These are phyloP conservation scores for Callitettix versicolor DNA, from an alignment of 1,140 invertebrate genomes.

Conservation along the genomic window DNA sequence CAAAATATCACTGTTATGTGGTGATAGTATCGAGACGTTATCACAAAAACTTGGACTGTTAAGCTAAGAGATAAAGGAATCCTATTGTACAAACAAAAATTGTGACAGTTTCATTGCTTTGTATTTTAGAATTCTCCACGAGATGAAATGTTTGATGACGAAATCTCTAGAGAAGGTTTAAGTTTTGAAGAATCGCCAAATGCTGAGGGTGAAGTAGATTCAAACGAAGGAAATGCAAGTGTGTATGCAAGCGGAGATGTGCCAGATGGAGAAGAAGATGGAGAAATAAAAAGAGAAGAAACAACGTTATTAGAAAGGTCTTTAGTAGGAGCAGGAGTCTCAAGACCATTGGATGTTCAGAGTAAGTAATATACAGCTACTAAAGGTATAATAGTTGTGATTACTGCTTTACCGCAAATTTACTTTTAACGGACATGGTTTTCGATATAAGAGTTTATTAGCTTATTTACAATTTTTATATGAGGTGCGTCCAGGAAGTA, in stretches of 20 bases:
- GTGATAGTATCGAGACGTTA: no score
- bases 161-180: not conserved
- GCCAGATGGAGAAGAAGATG: constrained; percentile 12
- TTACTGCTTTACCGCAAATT: not conserved
- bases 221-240: constrained; percentile 1
- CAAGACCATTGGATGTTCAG: constrained; percentile 6
- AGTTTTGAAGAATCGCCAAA: not conserved
- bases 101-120: no score
- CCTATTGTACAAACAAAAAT: no score
- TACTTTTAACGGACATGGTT: not conserved
- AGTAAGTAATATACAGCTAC: constrained; percentile 2
- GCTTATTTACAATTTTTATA: no score
- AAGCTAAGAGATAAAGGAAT: no score
- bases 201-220: constrained; percentile 9
- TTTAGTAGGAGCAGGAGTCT: constrained; percentile 8
- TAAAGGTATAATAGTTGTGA: not conserved
- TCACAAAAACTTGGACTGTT: no score
- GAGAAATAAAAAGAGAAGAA: constrained; percentile 11
- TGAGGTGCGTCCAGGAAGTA: no score
- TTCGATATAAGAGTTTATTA: not conserved
- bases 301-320: constrained; percentile 15
- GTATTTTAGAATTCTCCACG: not conserved
- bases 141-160: not conserved
- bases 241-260: not conserved
- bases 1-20: no score